Base-by-base conservation (phyloP, 1,140 invertebrate species). In the Lamellibrachia luymesi region DNA sequence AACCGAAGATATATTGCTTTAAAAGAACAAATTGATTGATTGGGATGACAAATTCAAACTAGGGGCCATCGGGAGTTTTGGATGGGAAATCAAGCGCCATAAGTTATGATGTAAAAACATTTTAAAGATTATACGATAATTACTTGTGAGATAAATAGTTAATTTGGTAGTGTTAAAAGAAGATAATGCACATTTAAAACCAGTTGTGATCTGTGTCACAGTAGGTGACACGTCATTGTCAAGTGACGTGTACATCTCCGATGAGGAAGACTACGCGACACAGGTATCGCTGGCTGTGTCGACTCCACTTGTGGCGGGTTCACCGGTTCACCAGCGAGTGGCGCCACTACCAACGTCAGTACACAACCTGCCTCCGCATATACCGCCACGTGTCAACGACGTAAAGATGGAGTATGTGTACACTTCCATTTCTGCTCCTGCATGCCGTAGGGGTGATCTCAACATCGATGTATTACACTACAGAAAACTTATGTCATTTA, bases 221-320 rank as follows among this genome's bases (percentile, higher is more conserved):
- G 92, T 49, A 0, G 80, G 89, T 50, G 93, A 90, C 38, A 51
- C 52, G 92, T 93, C 94, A 90, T 94, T 96, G 93, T 92, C 93
- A 49, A 94, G 94, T 50, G 96, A 96, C 93, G 95, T 96, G 27
- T 96, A 96, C 94, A 95, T 96, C 91, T 96, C 96, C 49, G 96
- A 96, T 94, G 96, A 96, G 92, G 96, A 97, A 89, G 95, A 95
- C 49, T 95, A 94, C 92, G 94, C 92, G 64, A 92, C 94, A 93
- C 91, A 51, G 27, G 27, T 92, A 56, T 92, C 93, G 56, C 64
- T 22, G 64, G 17, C 25, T 6, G 64, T 22, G 64, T 80, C 64
- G 64, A 80, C 4, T 4, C 64, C 64, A 8, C 17, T 22, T 22
- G 64, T 80, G 17, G 13, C 64, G 1, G 38, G 38, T 38, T 38